Percentiles rank a stretch among this genome's conserved stretches.
phyloP scores from a whole-genome alignment of 1,140 invertebrate genomes.

The Medauroidea extradentata region DNA sequence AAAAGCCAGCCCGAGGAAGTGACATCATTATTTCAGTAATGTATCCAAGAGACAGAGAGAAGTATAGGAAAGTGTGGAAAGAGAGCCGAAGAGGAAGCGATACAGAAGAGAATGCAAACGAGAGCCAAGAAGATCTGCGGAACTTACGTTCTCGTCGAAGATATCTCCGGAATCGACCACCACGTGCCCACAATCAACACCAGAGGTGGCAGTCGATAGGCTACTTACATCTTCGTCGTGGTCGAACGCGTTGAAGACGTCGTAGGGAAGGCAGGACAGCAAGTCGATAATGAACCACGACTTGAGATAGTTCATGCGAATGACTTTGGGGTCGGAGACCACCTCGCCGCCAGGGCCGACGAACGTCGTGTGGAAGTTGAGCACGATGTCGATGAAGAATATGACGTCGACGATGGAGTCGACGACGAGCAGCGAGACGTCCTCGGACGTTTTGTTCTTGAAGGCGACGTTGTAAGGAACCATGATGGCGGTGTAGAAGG shows the following conservation, averaged over 20 bases:
- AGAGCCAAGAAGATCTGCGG: background rate
- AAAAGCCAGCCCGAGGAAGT: no score
- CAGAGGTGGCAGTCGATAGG: background rate
- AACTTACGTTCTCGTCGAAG: constrained; percentile 32
- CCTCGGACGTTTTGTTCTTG: constrained; percentile 99
- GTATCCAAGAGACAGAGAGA: background rate
- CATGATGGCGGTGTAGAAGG: constrained; percentile 99
- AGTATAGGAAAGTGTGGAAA: constrained; percentile 7
- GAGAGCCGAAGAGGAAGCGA: background rate
- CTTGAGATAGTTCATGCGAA: constrained; percentile 98
- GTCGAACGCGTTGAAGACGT: constrained; percentile 99
- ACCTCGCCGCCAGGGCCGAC: constrained; percentile 97
- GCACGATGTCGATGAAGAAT: constrained; percentile 99
- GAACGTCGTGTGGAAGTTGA: constrained; percentile 99
- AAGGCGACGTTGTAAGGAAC: constrained; percentile 99
- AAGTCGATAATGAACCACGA: constrained; percentile 99
- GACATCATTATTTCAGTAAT: no score
- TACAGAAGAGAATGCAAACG: constrained; percentile 4
- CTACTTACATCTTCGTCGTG: constrained; percentile 93
- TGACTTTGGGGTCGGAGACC: constrained; percentile 95
- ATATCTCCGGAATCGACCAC: constrained; percentile 3
- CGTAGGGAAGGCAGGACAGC: constrained; percentile 97
- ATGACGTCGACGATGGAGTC: constrained; percentile 99
- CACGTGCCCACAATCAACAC: constrained; percentile 9
- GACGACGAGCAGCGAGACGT: constrained; percentile 92